Percentiles rank a stretch among this genome's conserved stretches.
These are phyloP conservation scores for Dascyllus trimaculatus DNA, from an alignment of 2,113 vertebrate genomes.

Conservation along the genomic window DNA sequence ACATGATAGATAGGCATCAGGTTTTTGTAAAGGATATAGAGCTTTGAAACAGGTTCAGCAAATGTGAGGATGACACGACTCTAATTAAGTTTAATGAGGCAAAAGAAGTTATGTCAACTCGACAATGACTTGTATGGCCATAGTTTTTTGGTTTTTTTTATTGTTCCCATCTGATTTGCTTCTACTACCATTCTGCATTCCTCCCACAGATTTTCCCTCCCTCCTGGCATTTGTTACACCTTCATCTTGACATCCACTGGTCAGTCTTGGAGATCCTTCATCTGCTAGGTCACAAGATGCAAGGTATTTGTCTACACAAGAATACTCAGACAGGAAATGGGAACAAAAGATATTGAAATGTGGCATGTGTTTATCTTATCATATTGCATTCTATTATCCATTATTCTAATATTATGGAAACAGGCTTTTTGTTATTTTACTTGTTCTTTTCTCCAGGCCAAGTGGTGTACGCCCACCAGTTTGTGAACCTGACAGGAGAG, in stretches of 20 bases:
- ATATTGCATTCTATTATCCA: neutral
- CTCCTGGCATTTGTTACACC: slow-evolving; percentile 96
- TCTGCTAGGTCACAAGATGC: slow-evolving; percentile 89
- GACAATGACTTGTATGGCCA: neutral
- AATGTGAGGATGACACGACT: neutral
- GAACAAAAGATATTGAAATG: neutral
- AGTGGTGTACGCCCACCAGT: slow-evolving; percentile 92
- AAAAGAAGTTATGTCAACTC: neutral
- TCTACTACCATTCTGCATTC: neutral
- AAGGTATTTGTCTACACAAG: slow-evolving; percentile 81
- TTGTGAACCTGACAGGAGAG: slow-evolving; percentile 92
- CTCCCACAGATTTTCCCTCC: slow-evolving; percentile 90
- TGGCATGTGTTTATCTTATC: neutral
- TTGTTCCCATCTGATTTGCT: neutral
- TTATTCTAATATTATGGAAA: slow-evolving; percentile 24
- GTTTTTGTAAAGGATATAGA: neutral
- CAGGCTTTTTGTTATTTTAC: slow-evolving; percentile 45
- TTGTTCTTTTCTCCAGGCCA: slow-evolving; percentile 85
- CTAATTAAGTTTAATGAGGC: neutral
- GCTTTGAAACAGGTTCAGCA: neutral
- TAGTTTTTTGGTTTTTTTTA: neutral
- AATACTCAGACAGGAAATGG: neutral
- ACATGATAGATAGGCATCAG: neutral
- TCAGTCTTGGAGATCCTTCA: slow-evolving; percentile 93
- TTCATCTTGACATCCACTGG: slow-evolving; percentile 95